phyloP scores from a whole-genome alignment of 1,140 invertebrate species.

The Armadillidium nasatum region DNA sequence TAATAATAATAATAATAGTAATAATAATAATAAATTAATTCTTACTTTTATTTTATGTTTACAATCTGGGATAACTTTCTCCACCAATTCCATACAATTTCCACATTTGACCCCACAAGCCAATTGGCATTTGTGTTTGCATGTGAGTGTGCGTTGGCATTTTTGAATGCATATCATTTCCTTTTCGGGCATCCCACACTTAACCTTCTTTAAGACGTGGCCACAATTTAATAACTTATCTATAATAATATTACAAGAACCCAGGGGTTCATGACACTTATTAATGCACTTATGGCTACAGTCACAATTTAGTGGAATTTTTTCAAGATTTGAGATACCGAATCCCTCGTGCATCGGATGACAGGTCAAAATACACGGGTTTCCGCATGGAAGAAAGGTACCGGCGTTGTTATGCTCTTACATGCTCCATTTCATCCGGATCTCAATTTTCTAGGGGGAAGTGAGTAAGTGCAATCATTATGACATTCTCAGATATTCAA shows the following conservation, averaged over 20 bases:
- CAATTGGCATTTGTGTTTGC: slow-evolving; percentile 42
- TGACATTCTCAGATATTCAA: no score
- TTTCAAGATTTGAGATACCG: not conserved
- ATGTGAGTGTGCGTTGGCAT: slow-evolving; percentile 35
- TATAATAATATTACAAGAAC: slow-evolving; percentile 9
- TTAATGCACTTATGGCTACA: slow-evolving; percentile 22
- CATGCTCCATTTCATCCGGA: no score
- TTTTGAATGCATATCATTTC: slow-evolving; percentile 25
- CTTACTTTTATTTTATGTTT: slow-evolving; percentile 28
- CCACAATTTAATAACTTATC: slow-evolving; percentile 27
- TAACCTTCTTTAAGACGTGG: slow-evolving; percentile 19
- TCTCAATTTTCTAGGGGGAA: no score
- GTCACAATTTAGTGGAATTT: slow-evolving; percentile 2
- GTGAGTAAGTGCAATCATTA: no score
- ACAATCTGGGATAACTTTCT: slow-evolving; percentile 27
- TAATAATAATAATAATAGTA: no score
- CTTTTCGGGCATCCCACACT: slow-evolving; percentile 13
- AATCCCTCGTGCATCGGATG: slow-evolving; percentile 28
- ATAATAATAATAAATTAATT: not conserved
- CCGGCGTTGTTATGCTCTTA: no score
- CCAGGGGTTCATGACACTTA: slow-evolving; percentile 16
- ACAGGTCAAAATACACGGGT: slow-evolving; percentile 19
- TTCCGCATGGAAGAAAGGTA: no score
- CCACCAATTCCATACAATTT: slow-evolving; percentile 22
- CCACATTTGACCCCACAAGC: slow-evolving; percentile 39